These are phyloP conservation scores for Heliangelus exortis DNA, from an alignment of 2,797 vertebrate species.

Conservation along the genomic window DNA sequence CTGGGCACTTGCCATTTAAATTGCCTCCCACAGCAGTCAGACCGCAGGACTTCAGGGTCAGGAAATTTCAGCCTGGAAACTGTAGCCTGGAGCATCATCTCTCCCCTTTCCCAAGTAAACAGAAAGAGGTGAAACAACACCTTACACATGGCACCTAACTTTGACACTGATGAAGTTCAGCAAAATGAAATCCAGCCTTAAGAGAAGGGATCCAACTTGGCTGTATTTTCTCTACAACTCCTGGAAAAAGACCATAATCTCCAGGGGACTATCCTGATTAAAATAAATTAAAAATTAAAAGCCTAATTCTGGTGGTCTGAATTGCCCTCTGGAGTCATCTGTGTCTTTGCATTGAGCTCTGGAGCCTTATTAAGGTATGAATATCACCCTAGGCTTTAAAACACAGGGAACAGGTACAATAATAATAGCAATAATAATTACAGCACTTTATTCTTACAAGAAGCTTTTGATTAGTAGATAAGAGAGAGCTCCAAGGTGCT, in stretches of 20 bases:
- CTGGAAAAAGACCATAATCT: neutral
- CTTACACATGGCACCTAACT: neutral
- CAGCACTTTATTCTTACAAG: neutral
- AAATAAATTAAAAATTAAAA: neutral
- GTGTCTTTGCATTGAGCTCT: fast-evolving
- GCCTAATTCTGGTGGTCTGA: neutral
- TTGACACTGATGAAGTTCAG: neutral
- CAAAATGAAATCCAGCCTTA: neutral
- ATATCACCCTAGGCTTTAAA: neutral
- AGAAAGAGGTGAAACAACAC: neutral
- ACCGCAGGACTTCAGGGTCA: neutral
- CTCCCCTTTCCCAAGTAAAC: neutral
- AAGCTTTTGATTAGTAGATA: neutral
- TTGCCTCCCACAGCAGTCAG: neutral
- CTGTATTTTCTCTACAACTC: fast-evolving
- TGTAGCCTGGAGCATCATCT: neutral
- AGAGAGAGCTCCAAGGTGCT: neutral
- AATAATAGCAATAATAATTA: neutral
- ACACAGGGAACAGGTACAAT: neutral
- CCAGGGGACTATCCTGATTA: neutral
- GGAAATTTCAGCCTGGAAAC: neutral
- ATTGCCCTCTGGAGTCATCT: neutral
- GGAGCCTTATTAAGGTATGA: neutral
- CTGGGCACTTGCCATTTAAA: neutral
- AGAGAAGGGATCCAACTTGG: neutral